These are phyloP conservation scores for Stictocephala bisonia DNA, from an alignment of 2,888 invertebrate species.

Conservation along the genomic window DNA sequence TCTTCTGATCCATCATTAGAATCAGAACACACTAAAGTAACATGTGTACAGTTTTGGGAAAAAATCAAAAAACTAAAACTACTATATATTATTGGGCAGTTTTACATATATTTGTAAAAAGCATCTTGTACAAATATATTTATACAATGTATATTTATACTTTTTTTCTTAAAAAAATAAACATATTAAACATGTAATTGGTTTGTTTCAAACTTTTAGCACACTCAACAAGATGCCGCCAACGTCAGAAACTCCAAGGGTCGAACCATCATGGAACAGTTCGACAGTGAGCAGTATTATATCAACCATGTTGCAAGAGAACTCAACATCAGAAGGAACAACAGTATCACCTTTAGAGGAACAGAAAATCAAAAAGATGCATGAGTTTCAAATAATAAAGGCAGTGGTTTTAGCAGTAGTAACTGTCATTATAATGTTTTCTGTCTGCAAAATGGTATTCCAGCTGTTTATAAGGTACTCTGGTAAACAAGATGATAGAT, in stretches of 20 bases:
- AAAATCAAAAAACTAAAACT: too few relatives aligned
- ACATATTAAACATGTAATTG: too few relatives aligned
- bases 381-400: slow-evolving; percentile 62
- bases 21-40: too few relatives aligned
- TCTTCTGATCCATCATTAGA: too few relatives aligned
- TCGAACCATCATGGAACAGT: neutral
- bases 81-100: too few relatives aligned
- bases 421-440: slow-evolving; percentile 62
- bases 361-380: slow-evolving; percentile 47
- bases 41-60: too few relatives aligned
- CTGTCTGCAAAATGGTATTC: slow-evolving; percentile 63
- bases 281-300: neutral
- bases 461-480: slow-evolving; percentile 61
- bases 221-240: slow-evolving; percentile 1
- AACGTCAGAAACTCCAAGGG: neutral
- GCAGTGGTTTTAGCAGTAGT: slow-evolving; percentile 62
- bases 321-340: neutral
- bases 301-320: neutral
- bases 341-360: slow-evolving; percentile 16
- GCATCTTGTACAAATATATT: too few relatives aligned
- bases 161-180: too few relatives aligned
- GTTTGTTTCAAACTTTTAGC: too few relatives aligned
- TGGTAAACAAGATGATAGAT: slow-evolving; percentile 54
- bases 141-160: too few relatives aligned
- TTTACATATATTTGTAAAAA: too few relatives aligned